Evolutionary conservation across 2,888 invertebrate species (phyloP).

Genomic region (Agrotis puta): DNA sequence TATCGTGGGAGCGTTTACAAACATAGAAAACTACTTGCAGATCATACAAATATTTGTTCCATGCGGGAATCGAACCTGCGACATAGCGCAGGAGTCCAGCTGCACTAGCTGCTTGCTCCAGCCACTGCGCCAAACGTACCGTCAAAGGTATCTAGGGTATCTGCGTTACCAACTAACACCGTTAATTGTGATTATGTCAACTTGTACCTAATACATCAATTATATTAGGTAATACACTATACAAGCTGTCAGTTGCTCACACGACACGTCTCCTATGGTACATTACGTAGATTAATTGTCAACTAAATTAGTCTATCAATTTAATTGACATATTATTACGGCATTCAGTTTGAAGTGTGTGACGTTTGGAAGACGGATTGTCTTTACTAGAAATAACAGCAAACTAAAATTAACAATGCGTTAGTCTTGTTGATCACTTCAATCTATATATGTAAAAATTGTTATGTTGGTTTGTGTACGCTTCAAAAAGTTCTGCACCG

Average conservation of each 20-base stretch:
- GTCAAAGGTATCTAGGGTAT: no score
- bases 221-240: slow-evolving; percentile 17
- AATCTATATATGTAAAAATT: no score
- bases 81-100: no score
- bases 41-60: no score
- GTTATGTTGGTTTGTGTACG: no score
- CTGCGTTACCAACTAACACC: no score
- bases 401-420: neutral
- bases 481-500: no score
- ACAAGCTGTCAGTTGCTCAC: slow-evolving; percentile 21
- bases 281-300: slow-evolving; percentile 32
- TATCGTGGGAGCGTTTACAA: no score
- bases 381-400: neutral
- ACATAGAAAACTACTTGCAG: no score
- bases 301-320: slow-evolving; percentile 28
- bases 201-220: neutral
- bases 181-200: neutral
- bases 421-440: neutral
- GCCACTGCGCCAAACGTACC: no score
- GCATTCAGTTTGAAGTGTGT: slow-evolving; percentile 8
- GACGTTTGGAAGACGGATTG: neutral
- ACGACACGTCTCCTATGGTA: neutral
- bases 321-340: slow-evolving; percentile 17
- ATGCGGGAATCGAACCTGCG: no score
- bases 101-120: no score